Evolutionary conservation across 2,797 vertebrate species (phyloP).

Genomic region (Nyctalus aviator): DNA sequence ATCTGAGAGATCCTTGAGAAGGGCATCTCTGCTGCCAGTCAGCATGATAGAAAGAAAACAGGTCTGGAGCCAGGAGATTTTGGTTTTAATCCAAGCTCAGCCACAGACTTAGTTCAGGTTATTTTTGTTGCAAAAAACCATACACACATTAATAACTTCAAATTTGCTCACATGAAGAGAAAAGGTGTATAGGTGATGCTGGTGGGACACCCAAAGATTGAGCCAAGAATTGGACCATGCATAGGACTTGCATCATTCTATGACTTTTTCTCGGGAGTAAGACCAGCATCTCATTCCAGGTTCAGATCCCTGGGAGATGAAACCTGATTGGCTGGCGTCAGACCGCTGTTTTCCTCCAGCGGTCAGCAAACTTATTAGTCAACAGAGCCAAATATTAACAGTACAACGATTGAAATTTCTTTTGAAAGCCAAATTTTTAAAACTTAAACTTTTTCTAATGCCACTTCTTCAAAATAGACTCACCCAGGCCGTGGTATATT

Average conservation of each 20-base stretch:
- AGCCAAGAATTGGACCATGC: background rate
- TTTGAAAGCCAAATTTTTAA: too few species aligned
- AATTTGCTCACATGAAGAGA: background rate
- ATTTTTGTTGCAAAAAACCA: background rate
- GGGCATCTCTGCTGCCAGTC: background rate
- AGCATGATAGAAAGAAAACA: background rate
- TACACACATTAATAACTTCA: background rate
- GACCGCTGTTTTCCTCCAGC: background rate
- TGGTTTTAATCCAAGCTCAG: background rate
- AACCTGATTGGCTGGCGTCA: conserved; percentile 34
- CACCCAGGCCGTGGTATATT: too few species aligned
- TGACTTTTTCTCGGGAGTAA: background rate
- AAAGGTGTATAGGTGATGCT: background rate
- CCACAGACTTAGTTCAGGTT: conserved; percentile 29
- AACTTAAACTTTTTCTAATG: too few species aligned
- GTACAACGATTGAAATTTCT: too few species aligned
- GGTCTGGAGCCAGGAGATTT: background rate
- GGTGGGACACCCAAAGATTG: background rate
- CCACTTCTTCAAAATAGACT: too few species aligned
- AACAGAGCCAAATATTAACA: too few species aligned
- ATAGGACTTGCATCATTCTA: background rate
- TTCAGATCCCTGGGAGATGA: background rate
- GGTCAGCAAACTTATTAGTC: too few species aligned
- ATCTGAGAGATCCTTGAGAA: background rate
- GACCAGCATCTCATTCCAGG: background rate